Evolutionary conservation across 2,113 vertebrate genomes (phyloP).

Genomic region (Chaetodon auriga): DNA sequence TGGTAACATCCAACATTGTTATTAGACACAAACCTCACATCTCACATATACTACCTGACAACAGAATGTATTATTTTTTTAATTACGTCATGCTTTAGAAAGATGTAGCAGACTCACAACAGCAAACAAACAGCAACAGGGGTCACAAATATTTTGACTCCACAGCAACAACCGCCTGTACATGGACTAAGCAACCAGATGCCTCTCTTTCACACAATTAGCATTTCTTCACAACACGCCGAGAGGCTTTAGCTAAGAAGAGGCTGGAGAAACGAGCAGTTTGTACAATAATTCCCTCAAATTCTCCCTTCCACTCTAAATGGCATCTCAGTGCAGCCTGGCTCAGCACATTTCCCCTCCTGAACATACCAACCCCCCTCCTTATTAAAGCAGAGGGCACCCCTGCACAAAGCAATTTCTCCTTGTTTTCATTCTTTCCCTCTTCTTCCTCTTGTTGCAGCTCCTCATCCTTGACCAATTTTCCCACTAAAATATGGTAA

Average conservation of each 20-base stretch:
- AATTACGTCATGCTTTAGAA: not conserved
- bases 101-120: not conserved
- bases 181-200: not conserved
- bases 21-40: not conserved
- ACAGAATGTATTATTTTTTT: not conserved
- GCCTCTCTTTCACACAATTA: not conserved
- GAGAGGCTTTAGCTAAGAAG: constrained; percentile 48
- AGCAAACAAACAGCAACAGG: constrained; percentile 1
- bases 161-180: constrained; percentile 15
- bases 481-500: not conserved
- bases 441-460: not conserved
- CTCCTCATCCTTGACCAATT: not conserved
- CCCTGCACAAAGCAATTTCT: constrained; percentile 16
- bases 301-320: constrained; percentile 45
- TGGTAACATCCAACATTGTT: not conserved
- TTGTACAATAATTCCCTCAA: constrained; percentile 53
- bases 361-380: constrained; percentile 35
- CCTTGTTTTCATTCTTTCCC: not conserved
- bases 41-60: not conserved
- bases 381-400: not conserved
- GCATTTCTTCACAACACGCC: not conserved
- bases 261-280: constrained; percentile 25
- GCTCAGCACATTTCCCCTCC: constrained; percentile 45
- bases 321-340: constrained; percentile 9
- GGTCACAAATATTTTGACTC: constrained; percentile 37